These are phyloP conservation scores for Pholis gunnellus DNA, from an alignment of 2,113 vertebrate species.

Conservation along the genomic window DNA sequence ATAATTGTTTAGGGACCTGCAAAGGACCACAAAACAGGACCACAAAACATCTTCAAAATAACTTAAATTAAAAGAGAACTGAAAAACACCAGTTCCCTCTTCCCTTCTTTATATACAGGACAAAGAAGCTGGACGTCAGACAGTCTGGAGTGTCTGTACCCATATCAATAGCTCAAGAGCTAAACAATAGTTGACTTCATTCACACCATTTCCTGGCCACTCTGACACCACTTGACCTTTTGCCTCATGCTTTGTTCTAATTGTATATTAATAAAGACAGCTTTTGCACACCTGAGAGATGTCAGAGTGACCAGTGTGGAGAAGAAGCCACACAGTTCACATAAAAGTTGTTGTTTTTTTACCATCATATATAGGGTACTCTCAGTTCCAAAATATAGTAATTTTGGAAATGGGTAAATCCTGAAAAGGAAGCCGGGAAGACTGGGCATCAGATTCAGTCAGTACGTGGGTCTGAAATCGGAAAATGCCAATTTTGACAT, in stretches of 20 bases:
- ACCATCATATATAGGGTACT: not conserved
- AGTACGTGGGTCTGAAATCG: not conserved
- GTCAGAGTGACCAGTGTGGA: not conserved
- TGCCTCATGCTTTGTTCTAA: slow-evolving; percentile 12
- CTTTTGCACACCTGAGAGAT: not conserved
- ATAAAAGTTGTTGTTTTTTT: not conserved
- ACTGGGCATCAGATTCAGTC: not conserved
- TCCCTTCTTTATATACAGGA: slow-evolving; percentile 3
- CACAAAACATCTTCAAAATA: not conserved
- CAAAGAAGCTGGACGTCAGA: not conserved
- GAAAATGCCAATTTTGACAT: not conserved
- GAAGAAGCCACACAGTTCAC: not conserved
- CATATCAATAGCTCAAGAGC: slow-evolving; percentile 30
- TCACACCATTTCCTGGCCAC: slow-evolving; percentile 28
- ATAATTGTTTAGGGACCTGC: not conserved
- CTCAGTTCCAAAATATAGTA: not conserved
- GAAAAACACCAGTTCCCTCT: not conserved
- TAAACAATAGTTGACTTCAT: slow-evolving; percentile 58
- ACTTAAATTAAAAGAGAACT: not conserved
- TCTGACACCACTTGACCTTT: slow-evolving; percentile 58
- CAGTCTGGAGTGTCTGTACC: slow-evolving; percentile 27
- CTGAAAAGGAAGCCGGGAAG: not conserved
- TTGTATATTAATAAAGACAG: slow-evolving; percentile 26
- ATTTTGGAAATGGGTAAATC: not conserved
- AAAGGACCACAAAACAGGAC: not conserved